These are phyloP conservation scores for Hoplodrina ambigua DNA, from an alignment of 2,888 invertebrate genomes.

Conservation along the genomic window DNA sequence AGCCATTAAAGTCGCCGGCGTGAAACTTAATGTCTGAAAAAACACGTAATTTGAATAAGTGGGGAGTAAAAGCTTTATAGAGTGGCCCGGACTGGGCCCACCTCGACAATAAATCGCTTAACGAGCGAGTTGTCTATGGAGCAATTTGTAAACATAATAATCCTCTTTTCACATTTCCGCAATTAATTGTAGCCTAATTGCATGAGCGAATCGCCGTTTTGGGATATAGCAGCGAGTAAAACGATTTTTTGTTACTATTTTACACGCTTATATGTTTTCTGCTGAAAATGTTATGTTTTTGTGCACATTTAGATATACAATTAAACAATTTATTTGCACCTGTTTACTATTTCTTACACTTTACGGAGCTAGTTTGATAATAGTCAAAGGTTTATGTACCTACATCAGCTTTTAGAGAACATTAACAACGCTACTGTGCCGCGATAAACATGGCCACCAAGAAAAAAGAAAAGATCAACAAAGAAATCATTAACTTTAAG, in stretches of 20 bases:
- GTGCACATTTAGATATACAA: constrained; percentile 12
- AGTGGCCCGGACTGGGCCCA: constrained; percentile 51
- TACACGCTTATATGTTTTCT: not conserved
- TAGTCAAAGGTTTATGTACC: not conserved
- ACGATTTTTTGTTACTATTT: constrained; percentile 20
- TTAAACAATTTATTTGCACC: constrained; percentile 17
- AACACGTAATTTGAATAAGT: constrained; percentile 60
- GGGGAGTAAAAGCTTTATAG: constrained; percentile 53
- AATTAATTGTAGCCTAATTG: constrained; percentile 71
- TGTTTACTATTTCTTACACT: constrained; percentile 3
- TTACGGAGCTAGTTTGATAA: not conserved
- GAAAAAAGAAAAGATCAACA: no score
- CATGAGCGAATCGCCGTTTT: constrained; percentile 64
- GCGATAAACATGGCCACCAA: no score
- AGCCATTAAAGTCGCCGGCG: constrained; percentile 49
- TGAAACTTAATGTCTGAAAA: constrained; percentile 54
- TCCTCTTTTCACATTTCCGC: constrained; percentile 67
- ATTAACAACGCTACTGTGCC: no score
- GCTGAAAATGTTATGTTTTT: constrained; percentile 21
- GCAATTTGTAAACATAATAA: constrained; percentile 72
- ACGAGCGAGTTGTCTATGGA: constrained; percentile 63
- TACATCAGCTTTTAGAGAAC: no score
- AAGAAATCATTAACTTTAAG: no score
- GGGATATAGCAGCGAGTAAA: constrained; percentile 52
- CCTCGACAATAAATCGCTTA: constrained; percentile 66